Evolutionary conservation across 2,888 invertebrate genomes (phyloP).

Genomic region (Eumacrocentrus americanus): DNA sequence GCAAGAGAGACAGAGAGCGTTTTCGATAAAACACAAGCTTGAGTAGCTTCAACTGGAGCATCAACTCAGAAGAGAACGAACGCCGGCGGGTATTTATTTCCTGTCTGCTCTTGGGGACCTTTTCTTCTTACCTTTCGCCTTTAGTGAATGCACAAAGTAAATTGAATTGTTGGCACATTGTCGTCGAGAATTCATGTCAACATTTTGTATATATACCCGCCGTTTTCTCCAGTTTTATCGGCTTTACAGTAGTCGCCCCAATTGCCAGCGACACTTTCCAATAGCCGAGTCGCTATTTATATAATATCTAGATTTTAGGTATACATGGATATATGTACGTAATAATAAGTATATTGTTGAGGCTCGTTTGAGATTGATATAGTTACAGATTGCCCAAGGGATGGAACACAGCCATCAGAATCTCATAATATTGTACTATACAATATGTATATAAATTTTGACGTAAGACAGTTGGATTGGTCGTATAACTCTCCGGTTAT

Average conservation of each 20-base stretch:
- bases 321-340: constrained; percentile 6
- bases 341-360: not conserved
- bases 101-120: constrained; percentile 32
- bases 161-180: constrained; percentile 44
- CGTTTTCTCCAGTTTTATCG: not conserved
- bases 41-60: not conserved
- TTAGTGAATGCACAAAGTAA: constrained; percentile 42
- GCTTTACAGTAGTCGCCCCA: not conserved
- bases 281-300: not conserved
- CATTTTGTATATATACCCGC: not conserved
- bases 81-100: constrained; percentile 34
- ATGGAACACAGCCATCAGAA: no score
- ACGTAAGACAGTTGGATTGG: constrained; percentile 6
- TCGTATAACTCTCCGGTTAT: no score
- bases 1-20: not conserved
- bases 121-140: constrained; percentile 29
- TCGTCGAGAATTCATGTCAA: constrained; percentile 22
- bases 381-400: no score
- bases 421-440: not conserved
- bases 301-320: not conserved
- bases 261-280: constrained; percentile 2
- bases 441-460: not conserved
- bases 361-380: no score
- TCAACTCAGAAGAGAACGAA: not conserved
- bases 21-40: constrained; percentile 7